Evolutionary conservation across 2,797 vertebrate genomes (phyloP).

Genomic region (Spheniscus humboldti): DNA sequence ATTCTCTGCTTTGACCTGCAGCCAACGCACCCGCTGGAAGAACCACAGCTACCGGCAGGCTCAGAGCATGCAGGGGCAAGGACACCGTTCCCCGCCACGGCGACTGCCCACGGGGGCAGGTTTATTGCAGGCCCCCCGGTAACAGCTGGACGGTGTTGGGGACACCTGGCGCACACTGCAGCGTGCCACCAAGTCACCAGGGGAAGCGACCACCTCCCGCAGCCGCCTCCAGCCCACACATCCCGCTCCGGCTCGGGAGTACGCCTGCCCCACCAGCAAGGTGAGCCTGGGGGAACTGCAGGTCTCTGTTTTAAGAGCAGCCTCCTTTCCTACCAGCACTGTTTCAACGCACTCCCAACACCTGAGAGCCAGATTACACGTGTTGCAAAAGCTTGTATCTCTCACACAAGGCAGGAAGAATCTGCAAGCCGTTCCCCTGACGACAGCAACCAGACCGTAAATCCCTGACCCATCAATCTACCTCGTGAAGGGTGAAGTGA

Average conservation of each 20-base stretch:
- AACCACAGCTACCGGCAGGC: background rate
- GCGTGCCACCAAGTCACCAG: background rate
- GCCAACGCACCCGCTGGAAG: background rate
- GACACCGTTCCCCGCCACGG: background rate
- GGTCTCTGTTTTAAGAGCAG: background rate
- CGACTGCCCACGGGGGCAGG: background rate
- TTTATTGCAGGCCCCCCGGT: background rate
- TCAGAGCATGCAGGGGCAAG: background rate
- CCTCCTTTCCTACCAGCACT: background rate
- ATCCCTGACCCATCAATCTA: background rate
- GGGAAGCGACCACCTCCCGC: background rate
- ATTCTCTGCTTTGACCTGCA: background rate
- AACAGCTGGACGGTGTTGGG: background rate
- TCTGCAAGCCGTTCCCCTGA: background rate
- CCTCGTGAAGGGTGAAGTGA: background rate
- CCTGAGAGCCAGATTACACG: fast-evolving
- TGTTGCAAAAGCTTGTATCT: background rate
- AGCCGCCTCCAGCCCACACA: background rate
- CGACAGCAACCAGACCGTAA: background rate
- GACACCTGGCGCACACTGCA: fast-evolving
- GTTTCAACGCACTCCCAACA: fast-evolving
- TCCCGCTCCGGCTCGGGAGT: background rate
- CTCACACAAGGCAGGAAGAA: background rate
- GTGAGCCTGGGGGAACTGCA: background rate
- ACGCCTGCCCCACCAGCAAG: background rate